phyloP scores from a whole-genome alignment of 2,888 invertebrate genomes.

The Embidobia sp. region DNA sequence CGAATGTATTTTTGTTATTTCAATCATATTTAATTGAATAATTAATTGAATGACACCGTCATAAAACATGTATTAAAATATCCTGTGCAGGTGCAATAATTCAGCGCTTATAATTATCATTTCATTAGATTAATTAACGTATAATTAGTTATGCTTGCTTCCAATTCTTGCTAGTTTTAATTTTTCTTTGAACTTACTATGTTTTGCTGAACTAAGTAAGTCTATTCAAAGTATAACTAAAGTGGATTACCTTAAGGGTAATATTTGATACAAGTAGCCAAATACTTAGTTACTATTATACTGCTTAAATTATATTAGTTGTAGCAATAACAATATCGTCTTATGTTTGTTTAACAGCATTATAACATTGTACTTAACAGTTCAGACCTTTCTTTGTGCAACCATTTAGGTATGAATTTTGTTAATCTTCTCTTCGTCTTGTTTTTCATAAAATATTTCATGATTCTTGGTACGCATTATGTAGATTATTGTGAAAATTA shows the following conservation, averaged over 20 bases:
- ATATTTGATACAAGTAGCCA: constrained; percentile 37
- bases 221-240: constrained; percentile 33
- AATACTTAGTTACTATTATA: constrained; percentile 36
- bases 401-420: too few species aligned
- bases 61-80: too few species aligned
- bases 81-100: too few species aligned
- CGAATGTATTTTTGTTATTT: too few species aligned
- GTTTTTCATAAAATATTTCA: too few species aligned
- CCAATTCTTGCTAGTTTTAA: constrained; percentile 24
- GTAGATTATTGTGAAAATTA: too few species aligned
- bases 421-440: too few species aligned
- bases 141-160: constrained; percentile 4
- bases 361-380: not conserved
- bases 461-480: too few species aligned
- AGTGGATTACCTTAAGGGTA: constrained; percentile 36
- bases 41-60: too few species aligned
- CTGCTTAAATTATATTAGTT: constrained; percentile 15
- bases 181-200: constrained; percentile 23
- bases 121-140: constrained; percentile 12
- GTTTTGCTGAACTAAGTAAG: constrained; percentile 28
- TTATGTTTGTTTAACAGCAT: constrained; percentile 19
- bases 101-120: not conserved
- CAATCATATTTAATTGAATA: too few species aligned
- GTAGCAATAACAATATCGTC: constrained; percentile 19
- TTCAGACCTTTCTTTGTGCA: not conserved